Percentiles rank a stretch among this genome's conserved stretches.
These are phyloP conservation scores for Sitta europaea DNA, from an alignment of 2,113 vertebrate species.

Conservation along the genomic window DNA sequence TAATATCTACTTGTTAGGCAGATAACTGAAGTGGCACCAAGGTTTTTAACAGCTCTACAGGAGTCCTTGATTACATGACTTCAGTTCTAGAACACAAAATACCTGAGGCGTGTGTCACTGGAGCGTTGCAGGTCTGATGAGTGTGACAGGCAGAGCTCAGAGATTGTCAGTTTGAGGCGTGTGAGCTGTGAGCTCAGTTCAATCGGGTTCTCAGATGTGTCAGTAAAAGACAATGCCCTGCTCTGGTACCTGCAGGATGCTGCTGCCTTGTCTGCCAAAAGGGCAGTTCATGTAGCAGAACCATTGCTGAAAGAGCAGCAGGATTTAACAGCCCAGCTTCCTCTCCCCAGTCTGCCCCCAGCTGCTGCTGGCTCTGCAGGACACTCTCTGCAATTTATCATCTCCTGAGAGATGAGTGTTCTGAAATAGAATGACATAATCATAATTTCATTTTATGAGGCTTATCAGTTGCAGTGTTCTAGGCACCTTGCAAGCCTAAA, in stretches of 20 bases:
- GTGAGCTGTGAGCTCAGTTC: neutral
- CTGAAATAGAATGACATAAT: slow-evolving; percentile 45
- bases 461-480: slow-evolving; percentile 12
- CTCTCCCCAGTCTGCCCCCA: neutral
- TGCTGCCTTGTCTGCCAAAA: neutral
- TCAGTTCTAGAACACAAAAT: slow-evolving; percentile 8
- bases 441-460: slow-evolving; percentile 27
- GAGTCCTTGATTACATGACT: slow-evolving; percentile 14
- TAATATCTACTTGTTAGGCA: slow-evolving; percentile 30
- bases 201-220: neutral
- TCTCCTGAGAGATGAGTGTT: slow-evolving; percentile 37
- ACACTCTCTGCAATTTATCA: slow-evolving; percentile 1
- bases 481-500: slow-evolving; percentile 39
- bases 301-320: neutral
- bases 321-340: slow-evolving; percentile 1
- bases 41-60: slow-evolving; percentile 14
- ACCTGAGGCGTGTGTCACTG: slow-evolving; percentile 17
- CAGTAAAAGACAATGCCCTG: neutral
- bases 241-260: neutral
- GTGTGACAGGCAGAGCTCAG: neutral
- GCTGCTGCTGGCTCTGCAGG: slow-evolving; percentile 36
- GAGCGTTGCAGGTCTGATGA: neutral
- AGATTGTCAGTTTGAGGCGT: neutral
- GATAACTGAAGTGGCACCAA: slow-evolving; percentile 41
- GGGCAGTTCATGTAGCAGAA: neutral